Evolutionary conservation across 2,888 invertebrate genomes (phyloP).

Genomic region (Steinernema hermaphroditum): DNA sequence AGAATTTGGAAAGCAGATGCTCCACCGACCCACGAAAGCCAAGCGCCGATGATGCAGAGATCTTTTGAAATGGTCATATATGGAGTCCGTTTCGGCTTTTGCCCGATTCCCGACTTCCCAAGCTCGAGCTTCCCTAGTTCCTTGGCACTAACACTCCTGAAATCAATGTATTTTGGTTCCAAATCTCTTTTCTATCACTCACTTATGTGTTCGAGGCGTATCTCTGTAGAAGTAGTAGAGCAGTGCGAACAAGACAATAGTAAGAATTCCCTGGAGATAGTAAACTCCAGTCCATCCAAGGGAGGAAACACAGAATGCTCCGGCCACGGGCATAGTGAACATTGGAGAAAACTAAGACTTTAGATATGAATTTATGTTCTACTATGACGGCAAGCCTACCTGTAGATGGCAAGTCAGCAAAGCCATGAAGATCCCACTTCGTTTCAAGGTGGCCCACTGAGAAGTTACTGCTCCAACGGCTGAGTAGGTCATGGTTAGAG

Average conservation of each 20-base stretch:
- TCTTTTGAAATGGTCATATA: conserved; percentile 1
- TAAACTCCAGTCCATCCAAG: conserved; percentile 46
- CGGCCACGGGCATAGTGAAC: conserved; percentile 48
- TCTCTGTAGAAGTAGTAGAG: conserved; percentile 45
- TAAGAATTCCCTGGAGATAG: conserved; percentile 43
- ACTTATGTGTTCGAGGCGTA: conserved; percentile 32
- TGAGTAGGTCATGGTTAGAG: conserved; percentile 15
- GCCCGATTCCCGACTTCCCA: not conserved
- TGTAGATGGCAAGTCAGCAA: conserved; percentile 45
- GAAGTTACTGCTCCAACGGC: conserved; percentile 11
- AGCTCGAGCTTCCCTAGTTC: not conserved
- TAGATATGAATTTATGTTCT: too few relatives aligned
- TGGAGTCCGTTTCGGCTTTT: not conserved
- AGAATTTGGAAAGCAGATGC: conserved; percentile 31
- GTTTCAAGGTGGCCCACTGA: conserved; percentile 44
- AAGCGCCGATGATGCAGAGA: conserved; percentile 15
- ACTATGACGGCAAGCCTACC: too few relatives aligned
- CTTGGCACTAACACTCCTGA: conserved; percentile 4
- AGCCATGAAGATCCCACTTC: conserved; percentile 46
- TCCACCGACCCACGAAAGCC: conserved; percentile 32
- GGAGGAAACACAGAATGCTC: conserved; percentile 40
- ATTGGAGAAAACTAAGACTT: conserved; percentile 43
- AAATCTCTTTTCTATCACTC: too few relatives aligned
- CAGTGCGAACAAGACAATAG: conserved; percentile 37
- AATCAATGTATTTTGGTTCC: too few relatives aligned